Conservation (phyloP, 2,888 invertebrate genomes). For the Pristionchus japonicus region DNA sequence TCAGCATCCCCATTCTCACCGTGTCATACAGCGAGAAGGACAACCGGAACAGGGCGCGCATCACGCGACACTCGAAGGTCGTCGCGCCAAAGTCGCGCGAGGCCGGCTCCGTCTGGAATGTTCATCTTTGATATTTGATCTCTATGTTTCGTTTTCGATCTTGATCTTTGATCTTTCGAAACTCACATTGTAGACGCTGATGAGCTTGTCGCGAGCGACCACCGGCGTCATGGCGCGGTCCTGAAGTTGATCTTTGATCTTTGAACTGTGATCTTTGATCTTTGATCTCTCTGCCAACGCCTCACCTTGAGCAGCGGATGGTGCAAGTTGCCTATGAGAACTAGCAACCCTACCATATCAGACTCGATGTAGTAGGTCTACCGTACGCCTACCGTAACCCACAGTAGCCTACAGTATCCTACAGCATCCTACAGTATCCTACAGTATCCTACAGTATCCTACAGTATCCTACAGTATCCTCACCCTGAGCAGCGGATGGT, state of each 20-base stretch:
- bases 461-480: no score
- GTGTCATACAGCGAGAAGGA: conserved; percentile 39
- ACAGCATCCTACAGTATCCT: no score
- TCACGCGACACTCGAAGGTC: background rate
- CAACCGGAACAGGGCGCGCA: conserved; percentile 8
- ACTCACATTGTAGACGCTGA: conserved; percentile 21
- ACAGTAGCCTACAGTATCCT: no score
- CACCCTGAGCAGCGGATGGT: conserved; percentile 26
- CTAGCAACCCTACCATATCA: background rate
- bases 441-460: no score
- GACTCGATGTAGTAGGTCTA: background rate
- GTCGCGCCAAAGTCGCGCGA: background rate
- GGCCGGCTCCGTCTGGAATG: background rate
- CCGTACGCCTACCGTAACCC: background rate
- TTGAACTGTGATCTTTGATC: background rate
- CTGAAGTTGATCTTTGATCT: background rate
- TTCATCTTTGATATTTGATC: background rate
- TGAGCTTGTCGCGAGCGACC: conserved; percentile 11
- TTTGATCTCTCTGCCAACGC: background rate
- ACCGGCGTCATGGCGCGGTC: background rate
- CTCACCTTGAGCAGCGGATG: conserved; percentile 11
- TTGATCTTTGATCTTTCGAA: background rate
- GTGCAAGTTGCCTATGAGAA: background rate
- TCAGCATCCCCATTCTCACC: background rate
- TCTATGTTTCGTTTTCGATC: no score